phyloP scores from a whole-genome alignment of 2,113 vertebrate species.

The Crocuta crocuta region DNA sequence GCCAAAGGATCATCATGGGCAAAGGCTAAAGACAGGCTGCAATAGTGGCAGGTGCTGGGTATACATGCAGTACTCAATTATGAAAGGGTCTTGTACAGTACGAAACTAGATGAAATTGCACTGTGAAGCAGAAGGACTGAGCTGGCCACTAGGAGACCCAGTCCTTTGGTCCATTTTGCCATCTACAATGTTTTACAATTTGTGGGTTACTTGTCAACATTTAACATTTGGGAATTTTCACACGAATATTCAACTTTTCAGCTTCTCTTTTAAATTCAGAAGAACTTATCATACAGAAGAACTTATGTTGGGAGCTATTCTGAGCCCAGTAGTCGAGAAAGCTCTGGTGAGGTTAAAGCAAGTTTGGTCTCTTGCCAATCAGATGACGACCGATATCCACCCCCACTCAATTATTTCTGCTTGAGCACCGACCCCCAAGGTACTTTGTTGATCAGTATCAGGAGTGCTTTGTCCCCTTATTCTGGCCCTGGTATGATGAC shows the following conservation, averaged over 20 bases:
- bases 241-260: not conserved
- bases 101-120: not conserved
- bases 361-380: too few relatives aligned
- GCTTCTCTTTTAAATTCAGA: not conserved
- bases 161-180: not conserved
- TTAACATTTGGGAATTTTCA: not conserved
- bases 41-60: not conserved
- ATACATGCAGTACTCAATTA: accelerated
- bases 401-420: too few relatives aligned
- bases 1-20: not conserved
- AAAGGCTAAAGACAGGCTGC: not conserved
- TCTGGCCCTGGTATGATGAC: too few relatives aligned
- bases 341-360: too few relatives aligned
- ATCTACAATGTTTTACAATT: not conserved
- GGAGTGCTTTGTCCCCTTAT: too few relatives aligned
- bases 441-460: too few relatives aligned
- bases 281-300: not conserved
- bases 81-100: accelerated
- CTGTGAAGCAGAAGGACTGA: not conserved
- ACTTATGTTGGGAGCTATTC: too few relatives aligned
- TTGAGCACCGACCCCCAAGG: too few relatives aligned
- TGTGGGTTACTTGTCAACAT: not conserved
- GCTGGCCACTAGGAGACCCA: not conserved
- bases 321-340: too few relatives aligned
- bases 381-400: too few relatives aligned